phyloP scores from a whole-genome alignment of 2,113 vertebrate genomes.

The Ceyx cyanopectus region DNA sequence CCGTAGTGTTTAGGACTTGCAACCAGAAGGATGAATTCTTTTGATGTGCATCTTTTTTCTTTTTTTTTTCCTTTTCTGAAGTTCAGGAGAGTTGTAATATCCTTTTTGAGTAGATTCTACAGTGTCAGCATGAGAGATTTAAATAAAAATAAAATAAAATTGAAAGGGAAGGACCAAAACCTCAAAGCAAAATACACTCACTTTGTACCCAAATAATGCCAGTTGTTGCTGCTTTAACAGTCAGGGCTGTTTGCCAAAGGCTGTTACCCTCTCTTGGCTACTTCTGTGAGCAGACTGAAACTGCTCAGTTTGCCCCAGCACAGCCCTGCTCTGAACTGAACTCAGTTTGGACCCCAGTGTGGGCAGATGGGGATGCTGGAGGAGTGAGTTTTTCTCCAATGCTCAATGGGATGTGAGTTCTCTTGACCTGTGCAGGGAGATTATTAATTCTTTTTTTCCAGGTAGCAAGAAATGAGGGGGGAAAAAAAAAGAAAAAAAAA shows the following conservation, averaged over 20 bases:
- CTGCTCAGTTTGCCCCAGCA: background rate
- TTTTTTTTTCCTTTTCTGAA: background rate
- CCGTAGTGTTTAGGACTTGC: background rate
- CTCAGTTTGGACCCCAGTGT: background rate
- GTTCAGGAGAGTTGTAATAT: background rate
- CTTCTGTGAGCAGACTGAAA: background rate
- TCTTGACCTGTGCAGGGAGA: background rate
- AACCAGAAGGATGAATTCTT: background rate
- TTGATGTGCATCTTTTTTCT: background rate
- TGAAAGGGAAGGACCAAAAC: background rate
- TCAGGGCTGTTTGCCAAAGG: background rate
- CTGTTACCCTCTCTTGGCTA: background rate
- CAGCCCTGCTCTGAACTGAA: rapidly evolving
- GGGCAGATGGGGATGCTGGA: background rate
- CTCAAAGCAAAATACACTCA: background rate
- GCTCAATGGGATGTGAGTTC: background rate
- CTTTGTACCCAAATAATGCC: background rate
- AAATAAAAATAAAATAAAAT: background rate
- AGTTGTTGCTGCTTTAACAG: too few relatives aligned
- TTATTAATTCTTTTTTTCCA: background rate
- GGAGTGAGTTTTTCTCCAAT: background rate
- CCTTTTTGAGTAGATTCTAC: background rate
- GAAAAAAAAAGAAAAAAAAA: too few relatives aligned
- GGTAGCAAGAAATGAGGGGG: background rate
- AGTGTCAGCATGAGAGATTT: background rate